Evolutionary conservation across 2,888 invertebrate species (phyloP), one percentile per base, ranked within the genome.

Genomic region (Agrypnus murinus): DNA sequence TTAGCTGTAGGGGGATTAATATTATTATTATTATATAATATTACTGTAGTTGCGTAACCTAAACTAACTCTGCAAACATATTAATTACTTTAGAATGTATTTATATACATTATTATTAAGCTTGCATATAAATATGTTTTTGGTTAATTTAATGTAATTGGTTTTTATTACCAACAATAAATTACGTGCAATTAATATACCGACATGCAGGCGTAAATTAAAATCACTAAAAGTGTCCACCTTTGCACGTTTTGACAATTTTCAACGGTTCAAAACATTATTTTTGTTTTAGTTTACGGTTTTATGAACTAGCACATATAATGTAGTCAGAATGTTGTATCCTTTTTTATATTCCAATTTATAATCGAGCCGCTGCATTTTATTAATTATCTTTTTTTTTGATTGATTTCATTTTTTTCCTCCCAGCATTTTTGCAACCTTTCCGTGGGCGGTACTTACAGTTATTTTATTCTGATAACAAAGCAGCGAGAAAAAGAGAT

Each of bases 161-260:
- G 48, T 17, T 31, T 50, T 50, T 50, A 50, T 31, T 50, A 50
- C 32, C 17, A 46, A 50, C 50, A 50, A 50, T 50, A 50, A 50
- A 50, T 50, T 50, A 50, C 8, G 32, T 50, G 25, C n/a, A 50
- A 31, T 50, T 50, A 50, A 50, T 14, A n/a, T n/a, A 31, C n/a
- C 12, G 14, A 31, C 10, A 1, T 10, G 46, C 46, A 46, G 46
- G 46, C 46, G 46, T 46, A 46, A 9, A 31, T 50, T 31, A 32
- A 50, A 2, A 48, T 19, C n/a, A 6, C 31, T n/a, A 3, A 12
- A 31, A 36, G 15, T 7, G 55, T 55, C 55, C 55, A 36, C 55
- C 55, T 55, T 55, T 36, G 55, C 55, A 36, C 17, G 9, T 55
- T 55, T 55, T 36, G 55, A 34, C 17, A 36, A 55, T 55, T 55